These are phyloP conservation scores for Lordiphosa andalusiaca DNA, from an alignment of 2,888 invertebrate genomes.

Conservation along the genomic window DNA sequence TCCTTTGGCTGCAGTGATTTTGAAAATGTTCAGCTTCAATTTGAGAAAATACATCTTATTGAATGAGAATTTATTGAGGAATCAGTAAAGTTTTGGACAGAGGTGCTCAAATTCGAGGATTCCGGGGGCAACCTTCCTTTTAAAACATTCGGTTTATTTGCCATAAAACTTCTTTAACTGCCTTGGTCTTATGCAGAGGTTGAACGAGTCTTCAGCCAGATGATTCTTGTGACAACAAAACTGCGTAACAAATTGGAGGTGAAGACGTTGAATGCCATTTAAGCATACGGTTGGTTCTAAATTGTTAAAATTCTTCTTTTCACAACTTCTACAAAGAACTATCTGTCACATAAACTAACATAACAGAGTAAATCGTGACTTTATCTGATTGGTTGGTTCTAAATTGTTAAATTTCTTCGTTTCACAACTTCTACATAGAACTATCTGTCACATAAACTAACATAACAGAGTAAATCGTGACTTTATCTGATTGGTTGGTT, in stretches of 20 bases:
- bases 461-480: too few species aligned
- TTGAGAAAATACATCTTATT: slow-evolving; percentile 3
- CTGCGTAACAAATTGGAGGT: background rate
- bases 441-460: too few species aligned
- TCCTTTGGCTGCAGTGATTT: slow-evolving; percentile 10
- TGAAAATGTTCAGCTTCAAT: slow-evolving; percentile 7
- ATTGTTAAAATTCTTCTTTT: too few species aligned
- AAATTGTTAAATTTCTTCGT: too few species aligned
- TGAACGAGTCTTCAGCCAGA: background rate
- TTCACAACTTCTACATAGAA: too few species aligned
- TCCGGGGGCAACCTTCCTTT: too few species aligned
- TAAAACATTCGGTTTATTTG: slow-evolving; percentile 1
- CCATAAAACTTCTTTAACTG: slow-evolving; percentile 7
- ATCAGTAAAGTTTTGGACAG: slow-evolving; percentile 6
- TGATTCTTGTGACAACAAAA: background rate
- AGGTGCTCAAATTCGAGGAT: slow-evolving; percentile 5
- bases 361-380: too few species aligned
- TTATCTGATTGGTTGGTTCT: too few species aligned
- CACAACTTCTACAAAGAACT: accelerated
- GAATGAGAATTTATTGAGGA: slow-evolving; percentile 3
- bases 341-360: too few species aligned
- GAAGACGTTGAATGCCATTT: background rate
- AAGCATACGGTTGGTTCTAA: background rate
- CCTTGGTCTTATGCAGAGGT: slow-evolving; percentile 9
- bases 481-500: too few species aligned